Percentiles rank a stretch among this genome's conserved stretches.
Evolutionary conservation across 30 jellyfish, hydroid and myxozoan species (phyloP).

Genomic region (Nemopilema nomurai): DNA sequence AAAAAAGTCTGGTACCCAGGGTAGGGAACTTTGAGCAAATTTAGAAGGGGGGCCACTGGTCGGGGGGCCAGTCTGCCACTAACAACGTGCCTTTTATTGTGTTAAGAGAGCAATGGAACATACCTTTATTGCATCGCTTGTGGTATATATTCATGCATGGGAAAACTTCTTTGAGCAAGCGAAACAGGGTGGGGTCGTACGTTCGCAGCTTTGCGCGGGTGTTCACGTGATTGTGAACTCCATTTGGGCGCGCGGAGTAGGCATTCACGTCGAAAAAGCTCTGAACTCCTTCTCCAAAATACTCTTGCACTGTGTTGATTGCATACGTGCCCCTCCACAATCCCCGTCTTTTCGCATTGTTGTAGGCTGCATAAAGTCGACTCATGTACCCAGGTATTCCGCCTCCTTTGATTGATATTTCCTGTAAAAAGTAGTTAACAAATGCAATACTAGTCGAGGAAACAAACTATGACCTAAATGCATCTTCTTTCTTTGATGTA

Average conservation of each 20-base stretch:
- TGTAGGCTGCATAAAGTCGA: slow-evolving; percentile 58
- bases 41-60: too few relatives aligned
- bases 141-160: slow-evolving; percentile 71
- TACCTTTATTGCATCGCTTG: slow-evolving; percentile 73
- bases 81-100: too few relatives aligned
- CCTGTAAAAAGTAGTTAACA: slow-evolving; percentile 8
- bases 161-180: slow-evolving; percentile 61
- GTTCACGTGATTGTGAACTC: slow-evolving; percentile 73
- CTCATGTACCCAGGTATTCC: slow-evolving; percentile 75
- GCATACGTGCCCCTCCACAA: slow-evolving; percentile 80
- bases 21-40: too few relatives aligned
- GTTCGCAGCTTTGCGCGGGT: slow-evolving; percentile 64
- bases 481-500: too few relatives aligned
- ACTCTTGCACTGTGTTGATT: slow-evolving; percentile 69
- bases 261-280: slow-evolving; percentile 80
- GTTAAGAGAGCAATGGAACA: too few relatives aligned
- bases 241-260: slow-evolving; percentile 59
- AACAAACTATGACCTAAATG: too few relatives aligned
- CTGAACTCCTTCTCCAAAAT: slow-evolving; percentile 82
- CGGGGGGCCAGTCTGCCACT: too few relatives aligned
- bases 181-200: slow-evolving; percentile 68
- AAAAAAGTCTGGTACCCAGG: too few relatives aligned
- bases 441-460: not conserved
- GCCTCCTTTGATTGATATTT: slow-evolving; percentile 71
- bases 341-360: slow-evolving; percentile 63